phyloP scores from a whole-genome alignment of 64 coral and sea anemone genomes.

The Orbicella faveolata region DNA sequence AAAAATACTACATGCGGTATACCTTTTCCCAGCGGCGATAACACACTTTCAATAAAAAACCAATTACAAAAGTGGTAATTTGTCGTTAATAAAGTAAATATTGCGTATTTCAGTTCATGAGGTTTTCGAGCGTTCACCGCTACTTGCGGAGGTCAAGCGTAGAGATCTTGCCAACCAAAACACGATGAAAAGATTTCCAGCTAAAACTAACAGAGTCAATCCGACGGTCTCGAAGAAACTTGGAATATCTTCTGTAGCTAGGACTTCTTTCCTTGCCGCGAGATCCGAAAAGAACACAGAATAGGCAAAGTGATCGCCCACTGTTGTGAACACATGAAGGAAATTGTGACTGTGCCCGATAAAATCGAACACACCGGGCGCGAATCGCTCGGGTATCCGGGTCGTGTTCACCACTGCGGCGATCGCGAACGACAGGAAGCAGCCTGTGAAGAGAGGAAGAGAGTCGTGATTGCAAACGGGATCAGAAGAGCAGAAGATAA shows the following conservation, averaged over 20 bases:
- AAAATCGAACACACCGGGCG: slow-evolving; percentile 63
- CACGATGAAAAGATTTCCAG: slow-evolving; percentile 68
- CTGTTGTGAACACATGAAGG: slow-evolving; percentile 65
- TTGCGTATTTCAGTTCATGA: not conserved
- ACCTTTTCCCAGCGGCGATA: not conserved
- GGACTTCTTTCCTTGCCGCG: slow-evolving; percentile 11
- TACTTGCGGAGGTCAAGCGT: not conserved
- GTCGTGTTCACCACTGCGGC: slow-evolving; percentile 61
- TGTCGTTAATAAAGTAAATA: not conserved
- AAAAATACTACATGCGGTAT: no score
- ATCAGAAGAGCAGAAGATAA: slow-evolving; percentile 25
- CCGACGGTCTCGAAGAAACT: slow-evolving; percentile 67
- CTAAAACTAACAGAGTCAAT: slow-evolving; percentile 57
- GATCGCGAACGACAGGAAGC: slow-evolving; percentile 57
- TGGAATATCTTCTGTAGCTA: slow-evolving; percentile 20
- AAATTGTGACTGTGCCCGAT: slow-evolving; percentile 76
- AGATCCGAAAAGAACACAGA: slow-evolving; percentile 30
- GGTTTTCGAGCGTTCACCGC: not conserved
- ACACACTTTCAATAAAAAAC: not conserved
- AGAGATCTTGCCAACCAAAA: slow-evolving; percentile 59
- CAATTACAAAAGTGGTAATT: not conserved
- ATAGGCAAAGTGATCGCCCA: slow-evolving; percentile 47
- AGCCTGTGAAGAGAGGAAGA: slow-evolving; percentile 25
- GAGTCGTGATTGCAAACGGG: slow-evolving; percentile 42
- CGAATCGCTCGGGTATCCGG: slow-evolving; percentile 63